phyloP scores from a whole-genome alignment of 2,113 vertebrate genomes.

The Stomatorhinus ivindoensis region DNA sequence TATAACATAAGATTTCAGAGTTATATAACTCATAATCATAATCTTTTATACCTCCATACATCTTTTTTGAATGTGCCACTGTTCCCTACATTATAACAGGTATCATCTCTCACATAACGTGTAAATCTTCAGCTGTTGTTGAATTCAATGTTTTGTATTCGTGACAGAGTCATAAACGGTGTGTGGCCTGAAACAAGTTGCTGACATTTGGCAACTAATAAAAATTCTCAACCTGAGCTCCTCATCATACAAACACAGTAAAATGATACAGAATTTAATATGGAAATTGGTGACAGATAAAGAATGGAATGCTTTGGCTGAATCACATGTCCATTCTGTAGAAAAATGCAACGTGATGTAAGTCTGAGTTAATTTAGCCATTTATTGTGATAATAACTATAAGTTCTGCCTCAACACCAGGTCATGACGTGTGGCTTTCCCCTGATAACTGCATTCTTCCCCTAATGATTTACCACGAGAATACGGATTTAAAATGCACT shows the following conservation, averaged over 20 bases:
- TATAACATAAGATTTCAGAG: neutral
- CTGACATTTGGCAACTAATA: neutral
- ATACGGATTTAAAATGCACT: neutral
- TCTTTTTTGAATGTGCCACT: neutral
- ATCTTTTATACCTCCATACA: neutral
- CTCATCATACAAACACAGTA: neutral
- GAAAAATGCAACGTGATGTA: neutral
- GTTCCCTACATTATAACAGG: neutral
- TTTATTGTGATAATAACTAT: neutral
- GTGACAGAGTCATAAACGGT: neutral
- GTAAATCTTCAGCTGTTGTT: neutral
- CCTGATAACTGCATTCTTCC: neutral
- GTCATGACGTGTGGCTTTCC: neutral
- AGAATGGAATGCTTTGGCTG: neutral
- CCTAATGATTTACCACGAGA: neutral
- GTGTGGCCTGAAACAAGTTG: neutral
- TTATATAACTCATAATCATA: neutral
- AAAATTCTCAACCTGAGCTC: neutral
- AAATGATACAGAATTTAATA: neutral
- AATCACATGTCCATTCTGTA: neutral
- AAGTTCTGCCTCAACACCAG: neutral
- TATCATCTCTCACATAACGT: neutral
- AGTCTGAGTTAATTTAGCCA: neutral
- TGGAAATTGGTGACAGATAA: neutral
- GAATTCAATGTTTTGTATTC: neutral